A percentile compares a stretch with the other conserved stretches of the same genome.
These are phyloP conservation scores for Drosophila burlai DNA, from an alignment of 1,140 invertebrate species.

Conservation along the genomic window DNA sequence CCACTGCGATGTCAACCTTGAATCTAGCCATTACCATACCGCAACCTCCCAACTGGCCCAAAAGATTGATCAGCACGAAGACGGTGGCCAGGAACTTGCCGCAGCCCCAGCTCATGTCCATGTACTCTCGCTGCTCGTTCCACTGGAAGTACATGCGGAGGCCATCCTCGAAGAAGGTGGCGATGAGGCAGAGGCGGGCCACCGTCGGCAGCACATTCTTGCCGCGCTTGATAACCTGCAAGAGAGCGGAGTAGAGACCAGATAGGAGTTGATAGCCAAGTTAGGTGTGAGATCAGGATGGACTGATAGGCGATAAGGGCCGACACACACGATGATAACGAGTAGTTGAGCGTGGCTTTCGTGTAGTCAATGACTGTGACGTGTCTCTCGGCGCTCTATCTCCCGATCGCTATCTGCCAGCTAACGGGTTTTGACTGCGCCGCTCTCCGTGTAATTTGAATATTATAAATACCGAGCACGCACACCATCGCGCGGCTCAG, in stretches of 20 bases:
- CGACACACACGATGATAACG: conserved; percentile 55
- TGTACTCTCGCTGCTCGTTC: conserved; percentile 98
- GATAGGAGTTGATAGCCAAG: conserved; percentile 18
- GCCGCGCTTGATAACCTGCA: conserved; percentile 95
- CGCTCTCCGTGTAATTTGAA: conserved; percentile 58
- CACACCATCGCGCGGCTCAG: conserved; percentile 7
- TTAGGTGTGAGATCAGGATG: conserved; percentile 15
- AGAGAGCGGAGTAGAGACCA: conserved; percentile 2
- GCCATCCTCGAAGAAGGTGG: conserved; percentile 99
- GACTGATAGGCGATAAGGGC: conserved; percentile 35
- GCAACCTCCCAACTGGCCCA: conserved; percentile 98
- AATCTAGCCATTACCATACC: conserved; percentile 97
- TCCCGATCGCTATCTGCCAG: conserved; percentile 36
- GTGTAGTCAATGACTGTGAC: conserved; percentile 61
- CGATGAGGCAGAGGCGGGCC: conserved; percentile 98
- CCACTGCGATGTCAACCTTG: conserved; percentile 97
- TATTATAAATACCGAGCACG: conserved; percentile 42
- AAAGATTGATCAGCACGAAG: conserved; percentile 96
- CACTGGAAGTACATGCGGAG: conserved; percentile 99
- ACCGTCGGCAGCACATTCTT: conserved; percentile 98
- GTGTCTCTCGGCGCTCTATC: conserved; percentile 66
- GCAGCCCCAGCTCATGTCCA: conserved; percentile 99
- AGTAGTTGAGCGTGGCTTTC: conserved; percentile 64
- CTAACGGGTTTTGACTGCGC: conserved; percentile 68
- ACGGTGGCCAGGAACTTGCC: conserved; percentile 95